A percentile compares a stretch with the other conserved stretches of the same genome.
These are phyloP conservation scores for Notothenia rossii DNA, from an alignment of 2,113 vertebrate genomes.

Conservation along the genomic window DNA sequence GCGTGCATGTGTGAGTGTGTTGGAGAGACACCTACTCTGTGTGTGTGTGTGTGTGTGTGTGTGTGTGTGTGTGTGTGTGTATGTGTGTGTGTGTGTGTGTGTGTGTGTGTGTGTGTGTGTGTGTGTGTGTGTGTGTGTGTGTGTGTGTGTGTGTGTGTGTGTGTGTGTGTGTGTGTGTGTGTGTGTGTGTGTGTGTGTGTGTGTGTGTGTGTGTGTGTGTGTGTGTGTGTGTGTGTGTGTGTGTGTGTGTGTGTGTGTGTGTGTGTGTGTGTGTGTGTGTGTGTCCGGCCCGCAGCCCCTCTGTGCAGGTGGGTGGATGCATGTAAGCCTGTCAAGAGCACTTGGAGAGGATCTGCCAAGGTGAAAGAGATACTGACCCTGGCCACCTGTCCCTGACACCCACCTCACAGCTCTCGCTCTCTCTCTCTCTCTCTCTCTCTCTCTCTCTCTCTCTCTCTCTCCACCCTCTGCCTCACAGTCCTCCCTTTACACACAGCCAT, in stretches of 20 bases:
- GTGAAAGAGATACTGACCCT: conserved; percentile 77
- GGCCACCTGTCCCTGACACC: conserved; percentile 80
- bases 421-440: background rate
- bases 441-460: too few species aligned
- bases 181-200: too few species aligned
- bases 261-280: conserved; percentile 14
- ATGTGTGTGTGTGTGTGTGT: too few species aligned
- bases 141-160: too few species aligned
- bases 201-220: conserved; percentile 30
- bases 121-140: too few species aligned
- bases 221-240: too few species aligned
- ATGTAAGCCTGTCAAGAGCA: conserved; percentile 77
- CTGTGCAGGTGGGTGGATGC: conserved; percentile 73
- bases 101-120: too few species aligned
- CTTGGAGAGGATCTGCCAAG: conserved; percentile 75
- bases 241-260: too few species aligned
- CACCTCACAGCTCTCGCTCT: conserved; percentile 42
- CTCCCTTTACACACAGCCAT: conserved; percentile 40
- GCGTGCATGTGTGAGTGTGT: conserved; percentile 10
- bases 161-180: too few species aligned
- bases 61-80: too few species aligned
- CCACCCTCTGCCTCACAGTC: background rate
- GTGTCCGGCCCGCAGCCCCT: conserved; percentile 32
- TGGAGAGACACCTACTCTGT: conserved; percentile 38
- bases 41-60: too few species aligned